Conservation (phyloP, 1,140 invertebrate species). For the Sycophaga agraensis region DNA sequence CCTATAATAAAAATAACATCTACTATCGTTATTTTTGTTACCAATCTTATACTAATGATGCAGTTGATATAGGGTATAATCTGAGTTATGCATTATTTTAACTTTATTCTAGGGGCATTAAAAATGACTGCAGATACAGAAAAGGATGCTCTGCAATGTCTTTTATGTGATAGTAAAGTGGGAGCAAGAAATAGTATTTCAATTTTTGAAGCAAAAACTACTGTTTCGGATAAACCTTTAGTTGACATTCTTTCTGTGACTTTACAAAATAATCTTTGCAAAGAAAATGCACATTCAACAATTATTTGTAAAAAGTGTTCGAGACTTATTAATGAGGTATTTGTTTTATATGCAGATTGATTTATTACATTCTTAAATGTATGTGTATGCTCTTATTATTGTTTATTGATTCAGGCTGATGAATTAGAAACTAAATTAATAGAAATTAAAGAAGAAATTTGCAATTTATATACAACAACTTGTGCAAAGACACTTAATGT, state of each 20-base stretch:
- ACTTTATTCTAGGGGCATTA: background rate
- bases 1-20: too few species aligned
- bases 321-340: conserved; percentile 61
- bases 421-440: conserved; percentile 59
- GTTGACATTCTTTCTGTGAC: conserved; percentile 55
- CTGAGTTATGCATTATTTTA: too few species aligned
- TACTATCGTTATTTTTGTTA: too few species aligned
- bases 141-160: conserved; percentile 51
- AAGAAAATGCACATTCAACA: conserved; percentile 57
- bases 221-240: conserved; percentile 53
- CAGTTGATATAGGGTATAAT: too few species aligned
- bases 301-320: conserved; percentile 68
- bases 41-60: too few species aligned
- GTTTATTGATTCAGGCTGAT: conserved; percentile 53
- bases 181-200: conserved; percentile 58
- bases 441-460: conserved; percentile 56
- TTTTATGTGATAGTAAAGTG: conserved; percentile 61
- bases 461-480: conserved; percentile 54
- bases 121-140: conserved; percentile 46
- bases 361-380: background rate
- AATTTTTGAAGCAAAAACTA: conserved; percentile 53
- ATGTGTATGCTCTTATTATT: background rate
- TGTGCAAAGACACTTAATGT: conserved; percentile 39
- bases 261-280: conserved; percentile 56
- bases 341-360: background rate